Evolutionary conservation across 2,888 invertebrate genomes (phyloP).

Genomic region (Chesias legatella): DNA sequence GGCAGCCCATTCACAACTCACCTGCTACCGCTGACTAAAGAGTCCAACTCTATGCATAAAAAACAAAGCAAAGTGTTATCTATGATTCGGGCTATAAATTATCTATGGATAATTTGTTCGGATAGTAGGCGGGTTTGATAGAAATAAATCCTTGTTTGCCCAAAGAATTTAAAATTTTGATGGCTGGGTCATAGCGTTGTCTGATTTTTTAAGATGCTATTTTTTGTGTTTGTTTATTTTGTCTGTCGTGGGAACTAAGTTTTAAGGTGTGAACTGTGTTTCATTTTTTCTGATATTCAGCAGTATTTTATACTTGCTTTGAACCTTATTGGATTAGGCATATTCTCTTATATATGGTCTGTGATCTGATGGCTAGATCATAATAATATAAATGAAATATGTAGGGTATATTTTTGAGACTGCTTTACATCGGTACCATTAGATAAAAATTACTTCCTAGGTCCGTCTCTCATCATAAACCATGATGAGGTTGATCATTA

Average conservation of each 20-base stretch:
- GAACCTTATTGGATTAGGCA: no score
- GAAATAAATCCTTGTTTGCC: conserved; percentile 43
- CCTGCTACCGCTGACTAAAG: conserved; percentile 28
- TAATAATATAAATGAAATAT: no score
- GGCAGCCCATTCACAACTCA: conserved; percentile 33
- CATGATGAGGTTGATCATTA: no score
- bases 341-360: no score
- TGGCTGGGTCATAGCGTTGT: conserved; percentile 32
- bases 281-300: no score
- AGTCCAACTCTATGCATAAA: conserved; percentile 17
- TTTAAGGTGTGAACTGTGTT: not conserved
- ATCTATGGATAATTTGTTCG: conserved; percentile 69
- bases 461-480: no score
- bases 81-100: conserved; percentile 63
- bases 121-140: conserved; percentile 69
- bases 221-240: conserved; percentile 8
- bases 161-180: conserved; percentile 38
- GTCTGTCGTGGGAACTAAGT: conserved; percentile 20
- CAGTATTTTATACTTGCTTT: no score
- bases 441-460: no score
- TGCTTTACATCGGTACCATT: no score
- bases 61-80: conserved; percentile 34
- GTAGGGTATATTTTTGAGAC: no score
- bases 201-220: conserved; percentile 12
- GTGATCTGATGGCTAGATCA: no score